phyloP scores from a whole-genome alignment of 2,888 invertebrate species.

The Bugula neritina region DNA sequence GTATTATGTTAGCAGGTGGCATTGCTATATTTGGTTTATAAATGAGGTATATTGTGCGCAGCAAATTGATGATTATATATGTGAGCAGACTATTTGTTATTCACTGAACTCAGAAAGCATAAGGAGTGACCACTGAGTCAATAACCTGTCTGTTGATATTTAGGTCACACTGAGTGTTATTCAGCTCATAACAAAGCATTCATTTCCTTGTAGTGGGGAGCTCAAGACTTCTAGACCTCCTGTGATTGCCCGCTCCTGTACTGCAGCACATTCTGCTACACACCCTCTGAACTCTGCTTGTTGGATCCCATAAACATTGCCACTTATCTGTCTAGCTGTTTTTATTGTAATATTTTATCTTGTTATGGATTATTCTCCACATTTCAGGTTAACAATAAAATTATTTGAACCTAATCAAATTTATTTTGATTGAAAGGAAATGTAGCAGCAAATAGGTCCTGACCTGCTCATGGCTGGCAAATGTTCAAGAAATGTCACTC shows the following conservation, averaged over 20 bases:
- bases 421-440: not conserved
- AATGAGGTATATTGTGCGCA: not conserved
- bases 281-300: not conserved
- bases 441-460: too few relatives aligned
- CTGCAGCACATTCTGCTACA: not conserved
- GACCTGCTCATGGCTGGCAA: not conserved
- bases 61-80: not conserved
- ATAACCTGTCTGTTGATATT: not conserved
- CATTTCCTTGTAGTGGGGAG: constrained; percentile 13
- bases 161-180: too few relatives aligned
- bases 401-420: not conserved
- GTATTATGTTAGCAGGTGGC: not conserved
- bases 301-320: too few relatives aligned
- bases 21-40: not conserved
- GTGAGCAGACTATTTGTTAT: not conserved
- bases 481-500: not conserved
- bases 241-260: not conserved
- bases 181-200: too few relatives aligned
- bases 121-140: not conserved
- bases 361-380: not conserved
- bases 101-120: not conserved
- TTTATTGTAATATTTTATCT: not conserved
- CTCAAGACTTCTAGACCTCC: constrained; percentile 2
- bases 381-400: not conserved
- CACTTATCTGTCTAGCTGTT: not conserved